Evolutionary conservation across 2,888 invertebrate genomes (phyloP).

Genomic region (Biston betularia): DNA sequence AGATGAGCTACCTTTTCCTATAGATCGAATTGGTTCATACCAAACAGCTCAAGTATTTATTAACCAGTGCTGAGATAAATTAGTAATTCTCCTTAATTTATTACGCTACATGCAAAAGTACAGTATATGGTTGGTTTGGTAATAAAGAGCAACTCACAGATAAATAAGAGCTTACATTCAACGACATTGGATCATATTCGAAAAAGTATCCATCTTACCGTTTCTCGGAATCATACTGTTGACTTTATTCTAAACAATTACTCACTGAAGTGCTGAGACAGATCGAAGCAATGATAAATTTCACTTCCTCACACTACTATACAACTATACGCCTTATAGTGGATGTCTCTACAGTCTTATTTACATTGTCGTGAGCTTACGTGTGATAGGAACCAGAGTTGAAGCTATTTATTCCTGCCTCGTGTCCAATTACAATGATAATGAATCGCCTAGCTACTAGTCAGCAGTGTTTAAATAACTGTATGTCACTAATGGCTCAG

Average conservation of each 20-base stretch:
- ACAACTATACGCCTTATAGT: constrained; percentile 45
- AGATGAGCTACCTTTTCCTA: no score
- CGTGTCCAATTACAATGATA: constrained; percentile 75
- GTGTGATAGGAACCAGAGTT: constrained; percentile 60
- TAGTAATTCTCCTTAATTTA: no score
- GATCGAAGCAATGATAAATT: constrained; percentile 52
- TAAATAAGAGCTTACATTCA: not conserved
- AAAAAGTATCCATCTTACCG: constrained; percentile 7
- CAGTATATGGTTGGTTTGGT: no score
- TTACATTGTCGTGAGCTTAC: constrained; percentile 39
- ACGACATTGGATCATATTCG: not conserved
- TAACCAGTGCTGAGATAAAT: no score
- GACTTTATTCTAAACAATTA: constrained; percentile 50
- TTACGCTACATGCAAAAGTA: no score
- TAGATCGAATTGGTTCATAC: no score
- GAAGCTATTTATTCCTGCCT: constrained; percentile 67
- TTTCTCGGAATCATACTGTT: constrained; percentile 16
- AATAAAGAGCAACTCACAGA: not conserved
- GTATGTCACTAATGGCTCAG: constrained; percentile 49
- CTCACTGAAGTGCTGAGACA: constrained; percentile 54
- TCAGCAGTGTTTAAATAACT: constrained; percentile 60
- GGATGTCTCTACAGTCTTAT: constrained; percentile 43
- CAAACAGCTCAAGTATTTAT: no score
- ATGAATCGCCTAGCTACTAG: constrained; percentile 66
- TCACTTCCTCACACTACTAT: constrained; percentile 33